phyloP scores from a whole-genome alignment of 2,888 invertebrate species.

The Lithophane socia region DNA sequence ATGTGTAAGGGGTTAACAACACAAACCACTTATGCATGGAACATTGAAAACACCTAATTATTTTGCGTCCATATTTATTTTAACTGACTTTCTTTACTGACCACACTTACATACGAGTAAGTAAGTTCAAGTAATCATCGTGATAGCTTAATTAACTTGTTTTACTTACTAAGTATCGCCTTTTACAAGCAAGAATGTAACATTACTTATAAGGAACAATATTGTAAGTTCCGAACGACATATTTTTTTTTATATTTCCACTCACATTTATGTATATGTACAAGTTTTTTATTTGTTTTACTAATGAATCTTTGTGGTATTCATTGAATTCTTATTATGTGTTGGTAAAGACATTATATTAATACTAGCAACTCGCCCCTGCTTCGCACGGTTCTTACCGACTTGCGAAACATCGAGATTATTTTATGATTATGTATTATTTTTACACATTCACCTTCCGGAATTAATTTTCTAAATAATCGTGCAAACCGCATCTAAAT shows the following conservation, averaged over 20 bases:
- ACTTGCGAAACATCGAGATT: neutral
- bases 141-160: slow-evolving; percentile 62
- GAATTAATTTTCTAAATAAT: neutral
- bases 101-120: neutral
- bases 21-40: no score
- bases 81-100: neutral
- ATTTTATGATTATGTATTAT: neutral
- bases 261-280: slow-evolving; percentile 42
- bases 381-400: neutral
- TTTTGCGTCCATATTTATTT: neutral
- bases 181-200: slow-evolving; percentile 58
- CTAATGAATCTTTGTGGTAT: slow-evolving; percentile 58
- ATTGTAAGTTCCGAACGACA: slow-evolving; percentile 55
- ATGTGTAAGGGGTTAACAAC: no score
- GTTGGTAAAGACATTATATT: slow-evolving; percentile 56
- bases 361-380: neutral
- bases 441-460: neutral
- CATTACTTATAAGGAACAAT: slow-evolving; percentile 66
- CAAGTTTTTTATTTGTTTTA: slow-evolving; percentile 60
- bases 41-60: neutral
- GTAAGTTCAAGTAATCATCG: slow-evolving; percentile 28
- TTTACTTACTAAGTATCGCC: slow-evolving; percentile 50
- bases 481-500: neutral
- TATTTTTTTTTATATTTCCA: slow-evolving; percentile 45
- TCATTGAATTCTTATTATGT: slow-evolving; percentile 57